Evolutionary conservation across 2,888 invertebrate species (phyloP).

Genomic region (Papilio protenor): DNA sequence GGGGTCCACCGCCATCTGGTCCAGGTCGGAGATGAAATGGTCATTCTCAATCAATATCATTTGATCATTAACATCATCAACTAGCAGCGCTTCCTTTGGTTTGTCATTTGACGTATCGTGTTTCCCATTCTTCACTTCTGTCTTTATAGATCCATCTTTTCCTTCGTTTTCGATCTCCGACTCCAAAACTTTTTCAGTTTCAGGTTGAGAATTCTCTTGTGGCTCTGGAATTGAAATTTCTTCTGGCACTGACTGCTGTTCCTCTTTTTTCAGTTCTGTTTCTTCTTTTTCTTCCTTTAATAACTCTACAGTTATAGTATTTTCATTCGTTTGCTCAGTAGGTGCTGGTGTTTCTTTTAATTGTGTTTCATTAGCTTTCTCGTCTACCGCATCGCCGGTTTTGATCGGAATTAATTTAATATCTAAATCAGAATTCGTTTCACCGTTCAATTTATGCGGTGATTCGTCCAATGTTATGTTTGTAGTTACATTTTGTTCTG

Average conservation of each 20-base stretch:
- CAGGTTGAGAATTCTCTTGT: slow-evolving; percentile 55
- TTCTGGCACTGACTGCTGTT: slow-evolving; percentile 54
- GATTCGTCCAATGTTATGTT: slow-evolving; percentile 75
- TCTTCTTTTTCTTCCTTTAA: slow-evolving; percentile 64
- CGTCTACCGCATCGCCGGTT: slow-evolving; percentile 64
- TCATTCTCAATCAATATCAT: slow-evolving; percentile 77
- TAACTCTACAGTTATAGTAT: slow-evolving; percentile 60
- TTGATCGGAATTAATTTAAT: slow-evolving; percentile 68
- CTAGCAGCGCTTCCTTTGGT: slow-evolving; percentile 61
- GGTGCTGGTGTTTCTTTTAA: slow-evolving; percentile 61
- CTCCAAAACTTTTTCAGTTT: slow-evolving; percentile 61
- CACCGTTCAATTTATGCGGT: slow-evolving; percentile 64
- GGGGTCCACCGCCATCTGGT: slow-evolving; percentile 79
- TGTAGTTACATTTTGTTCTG: slow-evolving; percentile 77
- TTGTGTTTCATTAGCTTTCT: slow-evolving; percentile 68
- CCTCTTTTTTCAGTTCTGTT: slow-evolving; percentile 63
- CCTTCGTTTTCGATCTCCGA: slow-evolving; percentile 57
- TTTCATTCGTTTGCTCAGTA: slow-evolving; percentile 60
- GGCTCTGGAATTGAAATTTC: slow-evolving; percentile 61
- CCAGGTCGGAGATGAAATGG: slow-evolving; percentile 82
- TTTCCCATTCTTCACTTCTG: slow-evolving; percentile 66
- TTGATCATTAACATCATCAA: slow-evolving; percentile 69
- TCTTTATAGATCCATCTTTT: slow-evolving; percentile 60
- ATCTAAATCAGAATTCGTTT: slow-evolving; percentile 70
- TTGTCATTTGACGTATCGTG: slow-evolving; percentile 62